Base-by-base conservation (phyloP, 2,113 vertebrate species). In the Haliaeetus leucogaster region DNA sequence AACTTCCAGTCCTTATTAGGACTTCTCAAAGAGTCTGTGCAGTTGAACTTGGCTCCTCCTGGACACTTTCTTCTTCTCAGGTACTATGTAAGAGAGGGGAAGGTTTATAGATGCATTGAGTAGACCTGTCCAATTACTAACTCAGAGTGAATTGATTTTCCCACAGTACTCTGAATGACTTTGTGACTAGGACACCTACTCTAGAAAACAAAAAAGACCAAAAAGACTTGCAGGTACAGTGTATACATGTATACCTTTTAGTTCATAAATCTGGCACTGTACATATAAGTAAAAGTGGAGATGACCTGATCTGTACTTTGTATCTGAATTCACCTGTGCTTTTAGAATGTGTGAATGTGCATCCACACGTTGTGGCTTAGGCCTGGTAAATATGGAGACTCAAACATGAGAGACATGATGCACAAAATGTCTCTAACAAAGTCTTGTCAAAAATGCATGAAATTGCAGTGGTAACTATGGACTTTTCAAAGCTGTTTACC, bases 191-290 rank as follows among this genome's bases (percentile, higher is more conserved):
- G 90, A 99, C 99, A 9, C 99, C 99, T 68, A 99, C 97, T 92
- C 97, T 99, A 95, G 99, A 99, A 80, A 99, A 97, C 96, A 99
- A 99, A 97, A 99, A 99, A 95, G 99, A 99, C 94, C 98, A 99
- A 26, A 99, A 96, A 96, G 99, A 99, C 87, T 95, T 99, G 65
- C 99, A 99, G 99, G 99, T 99, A 98, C 50, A 47, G 47, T 11
- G 17, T 53, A n/a, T 87, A 52, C 3, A 6, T 48, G 15, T 58
- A 42, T n/a, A 43, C 7, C 2, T 86, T 61, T 53, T 27, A 32
- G 13, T 58, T 89, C 58, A 65, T 92, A 53, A 72, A 38, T 18
- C 53, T 91, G 61, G 50, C 68, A 72, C 53, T 52, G 47, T 5
- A 47, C 9, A 10, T 25, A 50, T 42, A 9, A 83, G 52, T 66